These are phyloP conservation scores for Apogon hyalosoma DNA, from an alignment of 2,797 vertebrate genomes.

Conservation along the genomic window DNA sequence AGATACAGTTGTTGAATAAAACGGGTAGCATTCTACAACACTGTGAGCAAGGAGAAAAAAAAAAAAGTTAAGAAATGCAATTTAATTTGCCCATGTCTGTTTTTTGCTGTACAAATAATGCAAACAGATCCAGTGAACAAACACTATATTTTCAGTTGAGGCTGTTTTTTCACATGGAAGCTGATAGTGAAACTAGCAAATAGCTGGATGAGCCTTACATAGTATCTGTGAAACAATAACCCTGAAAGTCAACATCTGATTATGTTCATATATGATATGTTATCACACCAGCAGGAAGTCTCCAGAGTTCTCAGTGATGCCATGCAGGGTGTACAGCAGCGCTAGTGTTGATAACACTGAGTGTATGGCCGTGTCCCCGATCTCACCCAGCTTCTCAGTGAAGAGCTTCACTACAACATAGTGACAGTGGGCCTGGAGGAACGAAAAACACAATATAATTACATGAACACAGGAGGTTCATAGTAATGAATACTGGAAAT, in stretches of 20 bases:
- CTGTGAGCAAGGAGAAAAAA: background rate
- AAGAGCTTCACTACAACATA: conserved; percentile 95
- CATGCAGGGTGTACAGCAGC: conserved; percentile 90
- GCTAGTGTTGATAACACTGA: conserved; percentile 89
- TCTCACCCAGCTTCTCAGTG: conserved; percentile 86
- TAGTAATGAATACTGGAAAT: background rate
- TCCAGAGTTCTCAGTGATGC: conserved; percentile 89
- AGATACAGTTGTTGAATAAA: conserved; percentile 17
- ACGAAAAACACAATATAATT: background rate
- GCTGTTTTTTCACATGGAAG: background rate
- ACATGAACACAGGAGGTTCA: background rate
- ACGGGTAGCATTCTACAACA: background rate
- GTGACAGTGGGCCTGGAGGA: conserved; percentile 93
- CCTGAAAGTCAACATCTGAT: background rate
- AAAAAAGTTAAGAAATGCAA: background rate
- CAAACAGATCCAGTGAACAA: conserved; percentile 16
- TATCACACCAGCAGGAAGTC: conserved; percentile 93
- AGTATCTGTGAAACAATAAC: background rate
- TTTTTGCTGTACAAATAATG: too few species aligned
- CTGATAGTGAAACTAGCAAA: conserved; percentile 6
- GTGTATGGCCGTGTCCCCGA: conserved; percentile 84
- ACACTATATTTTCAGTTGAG: conserved; percentile 11
- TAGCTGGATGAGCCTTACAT: conserved; percentile 1
- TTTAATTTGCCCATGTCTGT: background rate
- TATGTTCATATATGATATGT: background rate